phyloP scores from a whole-genome alignment of 2,888 invertebrate species.

The Archaeoteleia sp. region DNA sequence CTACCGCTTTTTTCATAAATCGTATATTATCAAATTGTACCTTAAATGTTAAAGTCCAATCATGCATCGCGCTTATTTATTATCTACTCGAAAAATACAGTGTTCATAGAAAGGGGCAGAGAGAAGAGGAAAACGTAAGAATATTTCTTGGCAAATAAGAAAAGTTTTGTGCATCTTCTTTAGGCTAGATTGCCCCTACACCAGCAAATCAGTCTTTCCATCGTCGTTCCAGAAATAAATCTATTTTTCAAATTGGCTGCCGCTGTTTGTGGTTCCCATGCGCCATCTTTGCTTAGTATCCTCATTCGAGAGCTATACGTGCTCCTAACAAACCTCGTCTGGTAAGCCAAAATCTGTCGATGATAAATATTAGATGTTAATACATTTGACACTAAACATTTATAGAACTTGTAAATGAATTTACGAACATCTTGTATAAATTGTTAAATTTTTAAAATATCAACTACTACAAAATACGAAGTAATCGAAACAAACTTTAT shows the following conservation, averaged over 20 bases:
- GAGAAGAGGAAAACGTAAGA: constrained; percentile 57
- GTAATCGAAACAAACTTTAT: too few relatives aligned
- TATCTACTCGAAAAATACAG: constrained; percentile 58
- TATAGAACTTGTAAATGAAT: too few relatives aligned
- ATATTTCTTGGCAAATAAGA: constrained; percentile 49
- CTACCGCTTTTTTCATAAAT: constrained; percentile 27
- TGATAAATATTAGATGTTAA: constrained; percentile 59
- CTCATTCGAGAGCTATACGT: constrained; percentile 69
- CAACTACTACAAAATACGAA: too few relatives aligned
- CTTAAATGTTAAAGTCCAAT: constrained; percentile 3
- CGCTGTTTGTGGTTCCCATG: constrained; percentile 18
- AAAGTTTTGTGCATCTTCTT: constrained; percentile 59
- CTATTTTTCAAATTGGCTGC: constrained; percentile 34
- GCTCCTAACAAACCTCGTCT: constrained; percentile 71
- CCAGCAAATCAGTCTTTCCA: constrained; percentile 66
- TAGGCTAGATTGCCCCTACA: constrained; percentile 63
- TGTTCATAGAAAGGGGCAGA: constrained; percentile 47
- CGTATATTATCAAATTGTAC: not conserved
- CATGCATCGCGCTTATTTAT: constrained; percentile 6
- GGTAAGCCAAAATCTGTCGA: constrained; percentile 87
- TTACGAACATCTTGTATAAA: too few relatives aligned
- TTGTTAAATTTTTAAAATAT: not conserved
- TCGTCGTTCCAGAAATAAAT: constrained; percentile 55
- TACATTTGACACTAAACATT: constrained; percentile 3
- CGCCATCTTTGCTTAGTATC: constrained; percentile 22